Conservation (phyloP, 1,140 invertebrate genomes). For the Orussus abietinus region DNA sequence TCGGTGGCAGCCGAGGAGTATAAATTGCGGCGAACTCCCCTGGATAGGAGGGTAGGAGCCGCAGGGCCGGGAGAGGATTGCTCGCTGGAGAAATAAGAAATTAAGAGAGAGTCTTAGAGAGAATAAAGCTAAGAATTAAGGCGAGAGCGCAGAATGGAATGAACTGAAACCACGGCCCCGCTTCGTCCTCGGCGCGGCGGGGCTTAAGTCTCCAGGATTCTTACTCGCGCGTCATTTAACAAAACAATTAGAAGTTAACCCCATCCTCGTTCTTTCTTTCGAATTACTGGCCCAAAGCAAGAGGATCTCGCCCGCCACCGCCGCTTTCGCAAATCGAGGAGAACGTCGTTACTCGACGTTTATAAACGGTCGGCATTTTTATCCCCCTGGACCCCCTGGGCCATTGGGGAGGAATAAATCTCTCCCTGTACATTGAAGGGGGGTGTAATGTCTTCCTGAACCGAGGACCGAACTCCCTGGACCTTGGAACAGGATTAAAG, state of each 20-base stretch:
- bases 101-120: conserved; percentile 55
- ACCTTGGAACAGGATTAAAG: no score
- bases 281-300: conserved; percentile 32
- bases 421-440: no score
- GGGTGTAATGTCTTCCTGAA: no score
- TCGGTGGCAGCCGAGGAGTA: conserved; percentile 26
- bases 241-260: conserved; percentile 57
- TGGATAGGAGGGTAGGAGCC: conserved; percentile 26
- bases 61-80: conserved; percentile 24
- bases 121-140: conserved; percentile 57
- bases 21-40: conserved; percentile 42
- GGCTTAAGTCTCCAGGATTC: conserved; percentile 52
- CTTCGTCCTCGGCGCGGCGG: conserved; percentile 31
- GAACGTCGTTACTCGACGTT: no score
- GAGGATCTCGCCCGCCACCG: conserved; percentile 21
- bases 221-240: conserved; percentile 57
- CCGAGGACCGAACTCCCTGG: no score
- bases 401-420: no score
- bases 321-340: no score
- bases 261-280: conserved; percentile 47
- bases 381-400: no score
- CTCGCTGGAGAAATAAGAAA: conserved; percentile 51
- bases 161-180: conserved; percentile 42
- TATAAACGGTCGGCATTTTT: no score
- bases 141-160: conserved; percentile 38